Evolutionary conservation across 1,140 invertebrate genomes (phyloP).

Genomic region (Rhyacophila brunnea): DNA sequence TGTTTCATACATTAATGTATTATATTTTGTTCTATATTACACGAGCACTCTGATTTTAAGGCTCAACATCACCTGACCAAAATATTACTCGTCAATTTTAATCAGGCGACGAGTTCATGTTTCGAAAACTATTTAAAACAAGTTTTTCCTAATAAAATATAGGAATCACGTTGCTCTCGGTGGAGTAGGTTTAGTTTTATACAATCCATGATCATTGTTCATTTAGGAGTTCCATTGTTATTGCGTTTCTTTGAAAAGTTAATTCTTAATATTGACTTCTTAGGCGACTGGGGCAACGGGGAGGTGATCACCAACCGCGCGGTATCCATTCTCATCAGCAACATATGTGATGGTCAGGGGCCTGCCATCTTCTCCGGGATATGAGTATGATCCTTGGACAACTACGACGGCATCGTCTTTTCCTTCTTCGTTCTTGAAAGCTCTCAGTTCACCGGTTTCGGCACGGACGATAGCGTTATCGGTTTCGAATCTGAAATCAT

Average conservation of each 20-base stretch:
- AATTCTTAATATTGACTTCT: neutral
- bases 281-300: slow-evolving; percentile 51
- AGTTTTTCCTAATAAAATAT: slow-evolving; percentile 16
- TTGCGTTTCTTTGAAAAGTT: no score
- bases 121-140: neutral
- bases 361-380: slow-evolving; percentile 27
- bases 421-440: slow-evolving; percentile 46
- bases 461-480: slow-evolving; percentile 40
- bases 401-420: slow-evolving; percentile 46
- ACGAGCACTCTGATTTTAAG: no score
- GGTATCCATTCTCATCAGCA: slow-evolving; percentile 43
- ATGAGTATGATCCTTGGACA: slow-evolving; percentile 38
- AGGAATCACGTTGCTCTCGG: slow-evolving; percentile 6
- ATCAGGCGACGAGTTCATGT: neutral
- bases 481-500: slow-evolving; percentile 44
- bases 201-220: no score
- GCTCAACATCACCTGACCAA: no score
- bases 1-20: no score
- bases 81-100: no score
- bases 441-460: slow-evolving; percentile 45
- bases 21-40: no score
- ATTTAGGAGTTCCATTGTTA: no score
- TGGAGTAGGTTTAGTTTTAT: neutral
- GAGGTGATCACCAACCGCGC: slow-evolving; percentile 52
- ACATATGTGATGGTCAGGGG: slow-evolving; percentile 52